Evolutionary conservation across 2,888 invertebrate species (phyloP), one percentile per base, ranked within the genome.

Genomic region (Drosophila colorata): DNA sequence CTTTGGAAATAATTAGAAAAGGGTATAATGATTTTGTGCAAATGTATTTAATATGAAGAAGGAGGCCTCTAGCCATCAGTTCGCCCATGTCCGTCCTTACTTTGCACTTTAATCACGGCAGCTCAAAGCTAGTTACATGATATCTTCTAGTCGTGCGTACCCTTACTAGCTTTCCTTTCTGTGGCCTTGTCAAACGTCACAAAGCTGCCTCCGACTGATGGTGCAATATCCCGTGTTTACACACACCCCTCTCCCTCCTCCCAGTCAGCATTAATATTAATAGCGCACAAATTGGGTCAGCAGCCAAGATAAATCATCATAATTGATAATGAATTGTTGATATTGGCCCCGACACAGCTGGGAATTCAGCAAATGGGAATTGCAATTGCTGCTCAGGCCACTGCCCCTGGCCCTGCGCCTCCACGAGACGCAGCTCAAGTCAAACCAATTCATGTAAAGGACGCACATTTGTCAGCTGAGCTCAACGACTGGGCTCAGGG

Each of bases 311-410:
- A 87, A 87, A 85, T 88, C 84, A 88, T 81, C 76, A 78, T 85
- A 88, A 85, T 88, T 84, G 89, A 87, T 87, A 88, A 85, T 85
- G 85, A 88, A 85, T 87, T 87, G 84, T 69, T 78, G 75, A 80
- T 84, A 58, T 65, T 75, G 76, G 53, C 33, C 44, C 33, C 33
- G 49, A 52, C 57, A 64, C 74, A 63, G 53, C 41, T 67, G 38
- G 61, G 72, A 67, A 73, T 65, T 31, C 23, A 8, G 28, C 51
- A 23, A 43, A 20, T 33, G 33, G 51, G 33, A 38, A 35, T 13
- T 37, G 9, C 55, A 20, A 9, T 37, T n/a, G 13, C 14, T 33
- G 46, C 35, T 38, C 7, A 25, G 11, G 14, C 25, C 25, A 7
- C 25, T 28, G 25, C 1, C 8, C 4, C 25, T 28, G 25, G 0